phyloP scores from a whole-genome alignment of 2,797 vertebrate genomes.

The Coluber constrictor region DNA sequence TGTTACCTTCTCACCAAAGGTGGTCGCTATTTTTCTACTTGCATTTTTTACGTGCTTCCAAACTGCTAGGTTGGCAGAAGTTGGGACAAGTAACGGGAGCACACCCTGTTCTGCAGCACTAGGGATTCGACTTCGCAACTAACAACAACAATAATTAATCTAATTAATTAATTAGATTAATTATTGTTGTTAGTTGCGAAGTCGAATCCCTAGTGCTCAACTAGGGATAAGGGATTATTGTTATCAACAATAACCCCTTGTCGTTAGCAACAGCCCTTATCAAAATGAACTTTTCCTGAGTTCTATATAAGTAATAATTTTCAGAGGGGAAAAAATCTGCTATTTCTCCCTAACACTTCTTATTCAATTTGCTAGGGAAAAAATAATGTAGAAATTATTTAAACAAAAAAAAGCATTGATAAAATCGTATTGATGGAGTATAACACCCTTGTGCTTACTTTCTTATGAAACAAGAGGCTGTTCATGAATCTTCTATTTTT shows the following conservation, averaged over 20 bases:
- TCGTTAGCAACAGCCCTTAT: background rate
- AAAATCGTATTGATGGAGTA: background rate
- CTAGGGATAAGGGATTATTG: too few relatives aligned
- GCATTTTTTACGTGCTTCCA: too few relatives aligned
- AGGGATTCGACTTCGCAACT: too few relatives aligned
- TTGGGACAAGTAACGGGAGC: too few relatives aligned
- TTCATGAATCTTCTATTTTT: background rate
- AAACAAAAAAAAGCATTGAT: background rate
- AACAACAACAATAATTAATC: too few relatives aligned
- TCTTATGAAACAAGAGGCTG: background rate
- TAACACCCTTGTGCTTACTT: background rate
- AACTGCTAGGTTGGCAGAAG: too few relatives aligned
- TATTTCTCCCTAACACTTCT: background rate
- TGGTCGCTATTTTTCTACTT: too few relatives aligned
- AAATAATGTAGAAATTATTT: background rate
- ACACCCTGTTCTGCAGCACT: too few relatives aligned
- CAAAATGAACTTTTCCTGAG: background rate
- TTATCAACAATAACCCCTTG: background rate
- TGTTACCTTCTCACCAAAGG: too few relatives aligned
- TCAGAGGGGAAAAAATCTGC: background rate
- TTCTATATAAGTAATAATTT: background rate
- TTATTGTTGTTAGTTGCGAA: too few relatives aligned
- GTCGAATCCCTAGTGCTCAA: too few relatives aligned
- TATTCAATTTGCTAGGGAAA: background rate
- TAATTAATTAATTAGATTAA: too few relatives aligned